Evolutionary conservation across 2,113 vertebrate species (phyloP).

Genomic region (Bubo scandiacus): DNA sequence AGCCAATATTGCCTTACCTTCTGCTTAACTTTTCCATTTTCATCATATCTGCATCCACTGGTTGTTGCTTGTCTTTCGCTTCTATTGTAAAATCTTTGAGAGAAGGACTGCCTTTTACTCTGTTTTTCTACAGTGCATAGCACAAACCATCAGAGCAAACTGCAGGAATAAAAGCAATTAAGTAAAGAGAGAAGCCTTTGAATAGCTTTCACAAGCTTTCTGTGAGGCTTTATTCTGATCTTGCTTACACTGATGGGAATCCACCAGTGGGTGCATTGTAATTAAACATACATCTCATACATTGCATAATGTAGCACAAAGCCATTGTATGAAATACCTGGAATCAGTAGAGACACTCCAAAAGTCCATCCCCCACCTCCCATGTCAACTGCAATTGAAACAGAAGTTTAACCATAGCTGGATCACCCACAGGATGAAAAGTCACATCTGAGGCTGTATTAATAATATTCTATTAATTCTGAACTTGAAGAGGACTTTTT

Average conservation of each 20-base stretch:
- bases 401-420: background rate
- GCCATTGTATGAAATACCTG: background rate
- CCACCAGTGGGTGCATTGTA: background rate
- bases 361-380: background rate
- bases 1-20: background rate
- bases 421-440: background rate
- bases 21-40: background rate
- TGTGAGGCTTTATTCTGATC: background rate
- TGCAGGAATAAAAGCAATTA: background rate
- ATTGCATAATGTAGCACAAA: background rate
- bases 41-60: background rate
- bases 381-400: background rate
- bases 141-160: background rate
- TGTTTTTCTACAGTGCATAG: background rate
- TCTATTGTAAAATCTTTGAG: background rate
- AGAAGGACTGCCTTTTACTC: background rate
- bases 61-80: background rate
- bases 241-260: background rate
- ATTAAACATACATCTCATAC: background rate
- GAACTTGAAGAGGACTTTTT: background rate
- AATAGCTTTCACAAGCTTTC: background rate
- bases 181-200: background rate
- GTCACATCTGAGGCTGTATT: background rate
- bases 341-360: background rate
- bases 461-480: background rate